Evolutionary conservation across 2,888 invertebrate species (phyloP).

Genomic region (Leptarthrus brevirostris): DNA sequence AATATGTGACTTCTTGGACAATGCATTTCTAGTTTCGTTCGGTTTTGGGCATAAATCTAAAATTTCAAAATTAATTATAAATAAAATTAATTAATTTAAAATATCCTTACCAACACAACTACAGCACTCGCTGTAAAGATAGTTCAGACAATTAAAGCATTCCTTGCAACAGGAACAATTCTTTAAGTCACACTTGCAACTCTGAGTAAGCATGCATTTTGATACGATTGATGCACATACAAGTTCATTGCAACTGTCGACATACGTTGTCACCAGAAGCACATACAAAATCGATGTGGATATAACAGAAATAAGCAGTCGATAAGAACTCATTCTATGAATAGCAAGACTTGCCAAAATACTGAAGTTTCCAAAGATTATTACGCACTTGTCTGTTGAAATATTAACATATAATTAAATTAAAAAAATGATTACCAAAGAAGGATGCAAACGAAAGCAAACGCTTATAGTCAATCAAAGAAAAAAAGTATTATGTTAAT

Average conservation of each 20-base stretch:
- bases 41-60: conserved; percentile 91
- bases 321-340: neutral
- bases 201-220: conserved; percentile 95
- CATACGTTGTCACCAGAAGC: conserved; percentile 10
- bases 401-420: no score
- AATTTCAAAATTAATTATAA: conserved; percentile 29
- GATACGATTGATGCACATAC: conserved; percentile 96
- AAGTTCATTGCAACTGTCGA: conserved; percentile 74
- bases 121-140: conserved; percentile 93
- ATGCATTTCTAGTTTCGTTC: conserved; percentile 78
- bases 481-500: no score
- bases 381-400: no score
- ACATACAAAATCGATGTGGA: conserved; percentile 3
- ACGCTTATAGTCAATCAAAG: no score
- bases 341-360: no score
- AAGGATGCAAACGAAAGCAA: no score
- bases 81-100: neutral
- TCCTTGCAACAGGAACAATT: conserved; percentile 96
- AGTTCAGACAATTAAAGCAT: conserved; percentile 89
- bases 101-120: conserved; percentile 97
- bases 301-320: neutral
- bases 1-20: conserved; percentile 85
- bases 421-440: no score
- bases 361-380: no score
- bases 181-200: conserved; percentile 93